A percentile compares a stretch with the other conserved stretches of the same genome.
phyloP scores from a whole-genome alignment of 2,113 vertebrate genomes.

The Nesogale talazaci region DNA sequence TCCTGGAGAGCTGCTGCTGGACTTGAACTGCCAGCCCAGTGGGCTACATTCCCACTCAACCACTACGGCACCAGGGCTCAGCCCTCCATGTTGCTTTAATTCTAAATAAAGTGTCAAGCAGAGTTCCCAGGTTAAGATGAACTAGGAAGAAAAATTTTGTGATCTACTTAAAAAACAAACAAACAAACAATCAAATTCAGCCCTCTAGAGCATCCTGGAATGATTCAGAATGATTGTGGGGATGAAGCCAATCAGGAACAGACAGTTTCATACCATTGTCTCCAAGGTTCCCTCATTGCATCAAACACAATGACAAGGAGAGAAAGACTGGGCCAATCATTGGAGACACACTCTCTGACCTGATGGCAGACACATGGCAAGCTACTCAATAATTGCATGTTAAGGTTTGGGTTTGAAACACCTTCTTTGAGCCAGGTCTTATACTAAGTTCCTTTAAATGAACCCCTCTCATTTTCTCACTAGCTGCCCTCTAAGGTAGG shows the following conservation, averaged over 20 bases:
- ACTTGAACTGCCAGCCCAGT: too few species aligned
- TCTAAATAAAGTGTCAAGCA: neutral
- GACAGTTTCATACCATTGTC: neutral
- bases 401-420: too few species aligned
- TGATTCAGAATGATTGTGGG: neutral
- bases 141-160: neutral
- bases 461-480: neutral
- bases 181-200: too few species aligned
- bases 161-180: neutral
- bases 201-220: neutral
- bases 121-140: neutral
- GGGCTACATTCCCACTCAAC: too few species aligned
- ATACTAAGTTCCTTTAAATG: neutral
- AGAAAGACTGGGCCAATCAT: neutral
- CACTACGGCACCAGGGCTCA: too few species aligned
- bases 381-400: neutral
- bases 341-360: neutral
- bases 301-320: neutral
- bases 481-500: neutral
- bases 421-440: neutral
- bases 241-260: neutral
- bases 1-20: too few species aligned
- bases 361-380: accelerated
- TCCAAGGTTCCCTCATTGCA: neutral
- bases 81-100: neutral